Evolutionary conservation across 2,113 vertebrate species (phyloP).

Genomic region (Oreochromis spilurus): DNA sequence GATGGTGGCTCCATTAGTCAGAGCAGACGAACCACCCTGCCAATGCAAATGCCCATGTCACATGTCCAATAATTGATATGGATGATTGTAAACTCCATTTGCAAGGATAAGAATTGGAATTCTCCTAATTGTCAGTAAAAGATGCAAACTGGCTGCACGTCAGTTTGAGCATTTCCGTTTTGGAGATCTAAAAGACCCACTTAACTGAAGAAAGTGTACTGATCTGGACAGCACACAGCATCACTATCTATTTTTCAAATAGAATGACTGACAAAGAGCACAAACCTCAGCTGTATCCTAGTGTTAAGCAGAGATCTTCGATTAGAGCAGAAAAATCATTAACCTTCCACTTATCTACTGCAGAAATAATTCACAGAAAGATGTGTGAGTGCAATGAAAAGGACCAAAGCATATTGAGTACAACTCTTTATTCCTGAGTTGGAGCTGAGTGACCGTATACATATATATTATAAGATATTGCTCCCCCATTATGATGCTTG

Average conservation of each 20-base stretch:
- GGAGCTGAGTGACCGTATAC: background rate
- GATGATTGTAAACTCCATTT: constrained; percentile 43
- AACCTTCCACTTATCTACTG: background rate
- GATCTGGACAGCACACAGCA: background rate
- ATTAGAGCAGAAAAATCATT: background rate
- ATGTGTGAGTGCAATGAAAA: background rate
- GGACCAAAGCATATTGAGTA: background rate
- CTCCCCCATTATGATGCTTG: background rate
- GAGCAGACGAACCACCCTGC: constrained; percentile 2
- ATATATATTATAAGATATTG: background rate
- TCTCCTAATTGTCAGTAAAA: constrained; percentile 35
- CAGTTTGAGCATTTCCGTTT: background rate
- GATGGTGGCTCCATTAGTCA: constrained; percentile 38
- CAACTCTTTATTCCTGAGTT: background rate
- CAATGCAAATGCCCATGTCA: constrained; percentile 45
- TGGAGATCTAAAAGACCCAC: background rate
- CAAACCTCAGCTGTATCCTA: background rate
- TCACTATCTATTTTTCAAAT: background rate
- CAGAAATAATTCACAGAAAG: background rate
- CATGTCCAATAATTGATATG: constrained; percentile 47
- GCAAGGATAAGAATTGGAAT: background rate
- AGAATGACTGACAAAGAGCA: background rate
- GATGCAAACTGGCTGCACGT: constrained; percentile 27
- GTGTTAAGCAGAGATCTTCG: background rate
- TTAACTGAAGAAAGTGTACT: background rate